phyloP scores from a whole-genome alignment of 2,888 invertebrate species.

The Entomobrya multifasciata region DNA sequence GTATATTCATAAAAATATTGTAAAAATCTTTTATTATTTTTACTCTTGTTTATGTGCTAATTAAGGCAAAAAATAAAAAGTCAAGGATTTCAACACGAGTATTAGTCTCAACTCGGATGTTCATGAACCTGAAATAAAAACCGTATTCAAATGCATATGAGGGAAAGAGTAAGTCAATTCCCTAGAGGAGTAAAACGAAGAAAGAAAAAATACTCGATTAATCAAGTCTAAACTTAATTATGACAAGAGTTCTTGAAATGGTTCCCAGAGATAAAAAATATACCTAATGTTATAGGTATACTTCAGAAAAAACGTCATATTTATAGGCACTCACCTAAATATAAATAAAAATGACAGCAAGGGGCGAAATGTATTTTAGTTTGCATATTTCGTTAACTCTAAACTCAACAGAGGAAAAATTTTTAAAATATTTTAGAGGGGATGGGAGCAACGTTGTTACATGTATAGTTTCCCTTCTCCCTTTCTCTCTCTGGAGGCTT shows the following conservation, averaged over 20 bases:
- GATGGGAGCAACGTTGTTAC: too few species aligned
- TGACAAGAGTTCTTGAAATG: conserved; percentile 48
- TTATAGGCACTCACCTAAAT: too few species aligned
- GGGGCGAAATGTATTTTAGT: too few species aligned
- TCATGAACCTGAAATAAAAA: conserved; percentile 49
- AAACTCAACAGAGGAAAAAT: too few species aligned
- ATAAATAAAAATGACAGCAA: too few species aligned
- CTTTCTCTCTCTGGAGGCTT: too few species aligned
- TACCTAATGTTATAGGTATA: too few species aligned
- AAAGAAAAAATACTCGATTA: conserved; percentile 50
- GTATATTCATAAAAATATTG: neutral
- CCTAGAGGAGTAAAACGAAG: conserved; percentile 11
- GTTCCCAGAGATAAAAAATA: conserved; percentile 19
- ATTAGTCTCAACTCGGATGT: neutral
- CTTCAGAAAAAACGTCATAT: too few species aligned
- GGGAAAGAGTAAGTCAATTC: conserved; percentile 1
- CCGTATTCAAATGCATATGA: neutral
- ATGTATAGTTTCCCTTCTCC: too few species aligned
- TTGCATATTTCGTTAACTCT: too few species aligned
- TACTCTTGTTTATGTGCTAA: conserved; percentile 19
- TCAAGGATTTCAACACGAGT: neutral
- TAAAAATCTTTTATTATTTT: neutral
- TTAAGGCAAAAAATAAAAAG: conserved; percentile 48
- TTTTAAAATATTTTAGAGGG: too few species aligned
- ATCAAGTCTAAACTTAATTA: conserved; percentile 65